phyloP scores from a whole-genome alignment of 2,888 invertebrate species.

The Chirona hameri region DNA sequence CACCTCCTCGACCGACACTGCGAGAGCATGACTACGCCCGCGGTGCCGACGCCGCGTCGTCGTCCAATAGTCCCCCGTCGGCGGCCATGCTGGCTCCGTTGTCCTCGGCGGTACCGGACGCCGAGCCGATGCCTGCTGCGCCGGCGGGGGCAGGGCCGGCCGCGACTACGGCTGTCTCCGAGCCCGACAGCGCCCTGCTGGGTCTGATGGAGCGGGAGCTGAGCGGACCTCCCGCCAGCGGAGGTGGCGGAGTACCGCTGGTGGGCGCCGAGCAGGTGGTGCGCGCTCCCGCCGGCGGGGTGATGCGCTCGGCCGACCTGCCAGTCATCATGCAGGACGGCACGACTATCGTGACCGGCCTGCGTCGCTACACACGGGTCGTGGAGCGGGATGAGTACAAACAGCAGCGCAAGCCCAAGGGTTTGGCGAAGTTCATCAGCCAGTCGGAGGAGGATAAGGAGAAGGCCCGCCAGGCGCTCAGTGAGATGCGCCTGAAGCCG shows the following conservation, averaged over 20 bases:
- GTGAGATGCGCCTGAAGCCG: slow-evolving; percentile 37
- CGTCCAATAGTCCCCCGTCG: neutral
- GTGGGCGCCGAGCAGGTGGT: slow-evolving; percentile 12
- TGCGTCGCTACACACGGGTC: slow-evolving; percentile 30
- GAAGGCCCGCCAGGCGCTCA: slow-evolving; percentile 41
- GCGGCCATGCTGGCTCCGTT: neutral
- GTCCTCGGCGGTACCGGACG: too few species aligned
- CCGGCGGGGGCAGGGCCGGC: too few species aligned
- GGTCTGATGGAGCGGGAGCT: neutral
- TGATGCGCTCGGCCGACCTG: slow-evolving; percentile 34
- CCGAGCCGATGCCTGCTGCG: too few species aligned
- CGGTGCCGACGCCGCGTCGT: neutral
- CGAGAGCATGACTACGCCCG: slow-evolving; percentile 26
- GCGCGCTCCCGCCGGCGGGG: neutral
- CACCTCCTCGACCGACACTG: neutral
- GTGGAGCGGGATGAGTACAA: slow-evolving; percentile 42
- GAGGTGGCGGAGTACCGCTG: neutral
- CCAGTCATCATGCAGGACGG: slow-evolving; percentile 30
- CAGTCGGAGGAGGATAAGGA: slow-evolving; percentile 43
- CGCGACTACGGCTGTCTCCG: too few species aligned
- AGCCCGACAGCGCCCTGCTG: neutral
- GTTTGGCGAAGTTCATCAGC: slow-evolving; percentile 52
- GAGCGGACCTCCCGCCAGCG: neutral
- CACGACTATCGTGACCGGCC: neutral
- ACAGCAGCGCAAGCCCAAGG: slow-evolving; percentile 48